A percentile compares a stretch with the other conserved stretches of the same genome.
Conservation (phyloP, 2,113 vertebrate species). For the western clawed frog (Xenopus tropicalis) region DNA sequence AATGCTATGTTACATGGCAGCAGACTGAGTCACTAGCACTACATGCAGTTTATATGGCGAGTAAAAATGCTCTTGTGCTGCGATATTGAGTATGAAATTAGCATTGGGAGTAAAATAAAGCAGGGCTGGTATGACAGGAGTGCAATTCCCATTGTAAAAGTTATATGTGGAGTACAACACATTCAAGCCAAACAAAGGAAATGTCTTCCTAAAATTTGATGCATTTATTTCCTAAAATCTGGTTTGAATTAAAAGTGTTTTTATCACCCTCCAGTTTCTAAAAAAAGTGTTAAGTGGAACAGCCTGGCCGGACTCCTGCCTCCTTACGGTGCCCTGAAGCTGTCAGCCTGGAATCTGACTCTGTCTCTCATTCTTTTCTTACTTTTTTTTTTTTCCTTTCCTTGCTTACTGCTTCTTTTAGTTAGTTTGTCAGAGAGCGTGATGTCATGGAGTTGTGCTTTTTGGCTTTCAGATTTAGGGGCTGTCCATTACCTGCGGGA, state of each 20-base stretch:
- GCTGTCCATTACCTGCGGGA: constrained; percentile 55
- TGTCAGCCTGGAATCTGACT: constrained; percentile 5
- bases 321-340: neutral
- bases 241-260: constrained; percentile 16
- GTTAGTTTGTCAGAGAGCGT: neutral
- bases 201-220: neutral
- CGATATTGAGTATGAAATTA: too few species aligned
- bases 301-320: neutral
- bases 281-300: constrained; percentile 22
- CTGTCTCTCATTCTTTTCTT: constrained; percentile 1
- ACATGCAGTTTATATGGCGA: too few species aligned
- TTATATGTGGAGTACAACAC: neutral
- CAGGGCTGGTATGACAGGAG: too few species aligned
- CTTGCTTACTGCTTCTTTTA: neutral
- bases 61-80: too few species aligned
- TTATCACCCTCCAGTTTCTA: neutral
- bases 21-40: too few species aligned
- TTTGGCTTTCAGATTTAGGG: neutral
- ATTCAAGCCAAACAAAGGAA: neutral
- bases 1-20: too few species aligned
- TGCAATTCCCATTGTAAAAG: neutral
- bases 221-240: constrained; percentile 10
- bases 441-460: constrained; percentile 28
- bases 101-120: neutral
- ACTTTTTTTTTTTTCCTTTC: constrained; percentile 1